Percentiles rank a stretch among this genome's conserved stretches.
These are phyloP conservation scores for Gasterosteus nipponicus DNA, from an alignment of 2,113 vertebrate species.

Conservation along the genomic window DNA sequence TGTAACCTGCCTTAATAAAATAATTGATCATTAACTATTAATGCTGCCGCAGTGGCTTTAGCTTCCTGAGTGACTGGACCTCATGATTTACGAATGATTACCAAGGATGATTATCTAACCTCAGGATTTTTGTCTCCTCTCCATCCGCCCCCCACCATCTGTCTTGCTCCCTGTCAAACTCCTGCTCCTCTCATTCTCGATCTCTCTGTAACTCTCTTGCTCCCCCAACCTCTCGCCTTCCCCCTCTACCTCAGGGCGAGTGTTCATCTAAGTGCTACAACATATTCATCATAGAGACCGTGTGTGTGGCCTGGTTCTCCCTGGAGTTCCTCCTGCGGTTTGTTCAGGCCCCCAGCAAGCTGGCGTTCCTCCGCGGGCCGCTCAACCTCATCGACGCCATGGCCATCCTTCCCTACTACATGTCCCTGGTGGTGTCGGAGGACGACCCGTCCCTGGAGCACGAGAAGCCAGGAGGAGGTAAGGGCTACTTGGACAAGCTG, in stretches of 20 bases:
- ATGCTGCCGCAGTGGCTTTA: slow-evolving; percentile 42
- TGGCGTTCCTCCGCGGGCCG: slow-evolving; percentile 92
- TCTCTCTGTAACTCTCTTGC: slow-evolving; percentile 21
- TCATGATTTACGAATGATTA: slow-evolving; percentile 64
- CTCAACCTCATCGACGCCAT: slow-evolving; percentile 96
- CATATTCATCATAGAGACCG: slow-evolving; percentile 97
- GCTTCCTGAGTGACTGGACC: slow-evolving; percentile 51
- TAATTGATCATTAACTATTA: slow-evolving; percentile 60
- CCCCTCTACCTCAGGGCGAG: slow-evolving; percentile 84
- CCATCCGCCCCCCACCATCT: slow-evolving; percentile 42
- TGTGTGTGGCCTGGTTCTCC: slow-evolving; percentile 98
- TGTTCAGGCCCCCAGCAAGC: slow-evolving; percentile 93
- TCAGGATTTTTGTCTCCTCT: slow-evolving; percentile 61
- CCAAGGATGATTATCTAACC: slow-evolving; percentile 64
- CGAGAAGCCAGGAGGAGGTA: slow-evolving; percentile 76
- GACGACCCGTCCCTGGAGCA: slow-evolving; percentile 67
- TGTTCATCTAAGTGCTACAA: slow-evolving; percentile 94
- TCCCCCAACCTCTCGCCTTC: background rate
- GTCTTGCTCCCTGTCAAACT: slow-evolving; percentile 56
- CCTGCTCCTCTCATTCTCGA: slow-evolving; percentile 28
- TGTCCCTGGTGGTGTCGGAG: slow-evolving; percentile 87
- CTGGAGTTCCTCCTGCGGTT: slow-evolving; percentile 94
- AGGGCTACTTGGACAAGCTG: slow-evolving; percentile 94
- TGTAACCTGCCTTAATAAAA: slow-evolving; percentile 58
- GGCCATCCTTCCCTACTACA: slow-evolving; percentile 95